phyloP scores from a whole-genome alignment of 2,113 vertebrate genomes.

The Rhinolophus sinicus region DNA sequence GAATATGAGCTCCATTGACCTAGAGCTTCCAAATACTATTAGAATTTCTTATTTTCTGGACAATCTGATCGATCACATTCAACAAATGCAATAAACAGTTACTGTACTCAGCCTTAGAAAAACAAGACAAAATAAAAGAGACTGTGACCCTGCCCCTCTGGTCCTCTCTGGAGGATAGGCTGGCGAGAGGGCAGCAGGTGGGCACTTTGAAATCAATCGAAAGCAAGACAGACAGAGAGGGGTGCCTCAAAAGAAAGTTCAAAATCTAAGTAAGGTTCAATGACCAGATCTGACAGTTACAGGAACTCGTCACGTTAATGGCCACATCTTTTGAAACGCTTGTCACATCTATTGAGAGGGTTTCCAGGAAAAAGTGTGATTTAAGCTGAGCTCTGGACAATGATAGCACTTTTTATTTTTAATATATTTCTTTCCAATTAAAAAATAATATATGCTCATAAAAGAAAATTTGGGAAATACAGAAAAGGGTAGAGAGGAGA shows the following conservation, averaged over 20 bases:
- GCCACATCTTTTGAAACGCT: background rate
- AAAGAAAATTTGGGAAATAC: background rate
- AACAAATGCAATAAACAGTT: background rate
- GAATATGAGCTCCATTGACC: background rate
- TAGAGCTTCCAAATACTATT: background rate
- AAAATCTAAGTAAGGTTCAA: background rate
- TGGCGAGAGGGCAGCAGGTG: background rate
- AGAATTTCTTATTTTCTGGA: conserved; percentile 37
- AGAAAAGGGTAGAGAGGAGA: background rate
- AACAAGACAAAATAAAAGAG: background rate
- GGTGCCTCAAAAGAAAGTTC: background rate
- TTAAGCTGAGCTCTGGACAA: conserved; percentile 14
- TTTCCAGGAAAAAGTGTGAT: conserved; percentile 36
- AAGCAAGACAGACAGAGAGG: background rate
- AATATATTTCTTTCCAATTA: background rate
- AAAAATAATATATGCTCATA: conserved; percentile 30
- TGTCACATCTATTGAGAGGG: background rate
- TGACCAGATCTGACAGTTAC: background rate
- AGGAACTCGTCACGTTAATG: background rate
- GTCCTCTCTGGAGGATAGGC: background rate
- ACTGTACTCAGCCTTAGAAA: background rate
- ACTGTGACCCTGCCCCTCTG: background rate
- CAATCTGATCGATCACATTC: background rate
- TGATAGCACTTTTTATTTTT: background rate
- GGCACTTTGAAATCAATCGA: background rate